Percentiles rank a stretch among this genome's conserved stretches.
Evolutionary conservation across 2,888 invertebrate species (phyloP).

Genomic region (Lampropteryx suffumata): DNA sequence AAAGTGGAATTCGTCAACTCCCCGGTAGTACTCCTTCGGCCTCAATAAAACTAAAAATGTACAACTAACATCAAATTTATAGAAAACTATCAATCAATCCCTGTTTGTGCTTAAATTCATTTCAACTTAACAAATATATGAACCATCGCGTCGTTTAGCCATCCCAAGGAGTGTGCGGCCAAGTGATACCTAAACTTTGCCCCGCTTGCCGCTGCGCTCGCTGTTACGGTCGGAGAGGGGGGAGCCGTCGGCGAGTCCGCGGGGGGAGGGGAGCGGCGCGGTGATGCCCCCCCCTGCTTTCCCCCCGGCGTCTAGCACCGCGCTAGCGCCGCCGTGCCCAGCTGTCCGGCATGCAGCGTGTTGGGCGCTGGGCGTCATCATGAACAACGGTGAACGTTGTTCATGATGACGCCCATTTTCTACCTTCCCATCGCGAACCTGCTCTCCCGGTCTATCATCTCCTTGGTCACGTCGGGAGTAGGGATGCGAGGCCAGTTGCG

Average conservation of each 20-base stretch:
- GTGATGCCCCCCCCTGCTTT: conserved; percentile 71
- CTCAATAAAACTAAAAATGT: conserved; percentile 38
- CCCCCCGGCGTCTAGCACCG: conserved; percentile 85
- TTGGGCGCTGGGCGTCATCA: too few species aligned
- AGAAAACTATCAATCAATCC: conserved; percentile 60
- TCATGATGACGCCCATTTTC: conserved; percentile 87
- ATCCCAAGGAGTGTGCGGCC: conserved; percentile 2
- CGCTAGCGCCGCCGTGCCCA: conserved; percentile 89
- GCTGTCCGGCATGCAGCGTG: conserved; percentile 87
- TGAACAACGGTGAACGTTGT: too few species aligned
- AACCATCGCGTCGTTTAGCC: neutral
- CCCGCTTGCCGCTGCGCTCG: conserved; percentile 58
- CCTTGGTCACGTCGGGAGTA: conserved; percentile 93
- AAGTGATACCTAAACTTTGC: conserved; percentile 71
- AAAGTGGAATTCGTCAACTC: too few species aligned
- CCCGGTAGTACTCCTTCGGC: conserved; percentile 7
- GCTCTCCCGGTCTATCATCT: conserved; percentile 88
- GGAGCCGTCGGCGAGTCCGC: conserved; percentile 48
- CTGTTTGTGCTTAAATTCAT: conserved; percentile 60
- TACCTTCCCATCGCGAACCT: conserved; percentile 81
- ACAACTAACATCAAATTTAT: conserved; percentile 54
- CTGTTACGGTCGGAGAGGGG: conserved; percentile 62
- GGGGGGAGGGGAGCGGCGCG: conserved; percentile 50
- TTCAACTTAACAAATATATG: conserved; percentile 14
- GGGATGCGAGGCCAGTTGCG: conserved; percentile 94